Evolutionary conservation across 2,888 invertebrate genomes (phyloP).

Genomic region (Lepidocyrtinus sp.): DNA sequence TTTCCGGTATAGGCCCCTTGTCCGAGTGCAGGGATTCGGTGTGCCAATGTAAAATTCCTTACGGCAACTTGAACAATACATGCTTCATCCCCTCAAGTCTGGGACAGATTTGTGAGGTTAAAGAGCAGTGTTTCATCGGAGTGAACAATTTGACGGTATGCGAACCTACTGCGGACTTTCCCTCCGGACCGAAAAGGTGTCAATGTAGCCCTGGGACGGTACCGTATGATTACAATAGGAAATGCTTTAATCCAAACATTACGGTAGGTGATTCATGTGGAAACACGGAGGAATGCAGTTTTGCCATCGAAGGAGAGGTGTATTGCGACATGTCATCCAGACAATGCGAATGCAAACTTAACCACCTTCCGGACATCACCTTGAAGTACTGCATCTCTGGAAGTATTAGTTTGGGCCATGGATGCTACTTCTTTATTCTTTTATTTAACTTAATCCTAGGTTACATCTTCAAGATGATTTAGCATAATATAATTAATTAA

Average conservation of each 20-base stretch:
- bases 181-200: background rate
- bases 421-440: too few relatives aligned
- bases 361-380: background rate
- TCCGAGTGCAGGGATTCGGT: background rate
- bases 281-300: conserved; percentile 26
- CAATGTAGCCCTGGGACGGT: conserved; percentile 21
- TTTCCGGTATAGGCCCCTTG: background rate
- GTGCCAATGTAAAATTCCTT: conserved; percentile 26
- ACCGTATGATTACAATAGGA: background rate
- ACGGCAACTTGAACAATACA: conserved; percentile 8
- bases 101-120: conserved; percentile 10
- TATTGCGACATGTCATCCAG: conserved; percentile 23
- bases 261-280: conserved; percentile 24
- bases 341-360: conserved; percentile 28
- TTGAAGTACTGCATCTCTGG: background rate
- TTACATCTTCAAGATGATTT: too few relatives aligned
- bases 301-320: conserved; percentile 33
- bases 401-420: too few relatives aligned
- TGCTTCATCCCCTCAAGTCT: conserved; percentile 29
- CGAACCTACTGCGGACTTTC: background rate
- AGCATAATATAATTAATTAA: too few relatives aligned
- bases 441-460: too few relatives aligned
- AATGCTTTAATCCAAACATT: conserved; percentile 27
- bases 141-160: conserved; percentile 28
- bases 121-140: conserved; percentile 35